phyloP scores from a whole-genome alignment of 2,113 vertebrate species.

The Morone chrysops region DNA sequence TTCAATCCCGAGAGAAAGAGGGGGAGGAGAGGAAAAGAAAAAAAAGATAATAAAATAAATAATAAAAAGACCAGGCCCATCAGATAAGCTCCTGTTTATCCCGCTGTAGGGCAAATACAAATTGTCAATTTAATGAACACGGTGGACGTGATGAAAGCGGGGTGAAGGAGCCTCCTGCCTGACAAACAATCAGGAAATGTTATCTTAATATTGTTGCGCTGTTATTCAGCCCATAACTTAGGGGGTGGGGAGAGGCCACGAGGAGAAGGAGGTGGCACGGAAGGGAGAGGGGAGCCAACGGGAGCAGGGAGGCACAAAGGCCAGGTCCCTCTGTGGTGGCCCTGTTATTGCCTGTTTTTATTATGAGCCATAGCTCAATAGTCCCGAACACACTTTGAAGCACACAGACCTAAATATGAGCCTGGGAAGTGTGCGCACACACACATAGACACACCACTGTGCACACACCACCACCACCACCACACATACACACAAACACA shows the following conservation, averaged over 20 bases:
- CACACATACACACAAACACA: background rate
- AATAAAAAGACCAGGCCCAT: constrained; percentile 80
- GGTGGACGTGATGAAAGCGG: constrained; percentile 84
- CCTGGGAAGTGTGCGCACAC: background rate
- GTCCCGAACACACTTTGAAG: constrained; percentile 72
- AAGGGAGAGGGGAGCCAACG: constrained; percentile 40
- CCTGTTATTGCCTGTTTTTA: constrained; percentile 95
- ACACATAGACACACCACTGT: constrained; percentile 7
- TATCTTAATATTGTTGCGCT: constrained; percentile 90
- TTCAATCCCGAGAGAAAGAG: constrained; percentile 77
- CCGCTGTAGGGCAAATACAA: constrained; percentile 85
- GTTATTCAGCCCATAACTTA: constrained; percentile 94
- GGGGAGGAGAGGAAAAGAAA: constrained; percentile 27
- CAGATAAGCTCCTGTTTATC: constrained; percentile 85
- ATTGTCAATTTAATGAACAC: constrained; percentile 88
- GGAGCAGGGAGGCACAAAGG: constrained; percentile 81
- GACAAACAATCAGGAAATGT: constrained; percentile 91
- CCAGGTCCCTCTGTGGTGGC: constrained; percentile 91
- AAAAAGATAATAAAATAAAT: constrained; percentile 83
- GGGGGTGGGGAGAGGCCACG: constrained; percentile 82
- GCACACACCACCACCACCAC: background rate
- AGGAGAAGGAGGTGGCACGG: constrained; percentile 52
- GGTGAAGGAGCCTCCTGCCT: constrained; percentile 82
- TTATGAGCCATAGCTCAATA: constrained; percentile 91
- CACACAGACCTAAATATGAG: constrained; percentile 41